phyloP scores from a whole-genome alignment of 2,113 vertebrate genomes.

The Lynx canadensis region DNA sequence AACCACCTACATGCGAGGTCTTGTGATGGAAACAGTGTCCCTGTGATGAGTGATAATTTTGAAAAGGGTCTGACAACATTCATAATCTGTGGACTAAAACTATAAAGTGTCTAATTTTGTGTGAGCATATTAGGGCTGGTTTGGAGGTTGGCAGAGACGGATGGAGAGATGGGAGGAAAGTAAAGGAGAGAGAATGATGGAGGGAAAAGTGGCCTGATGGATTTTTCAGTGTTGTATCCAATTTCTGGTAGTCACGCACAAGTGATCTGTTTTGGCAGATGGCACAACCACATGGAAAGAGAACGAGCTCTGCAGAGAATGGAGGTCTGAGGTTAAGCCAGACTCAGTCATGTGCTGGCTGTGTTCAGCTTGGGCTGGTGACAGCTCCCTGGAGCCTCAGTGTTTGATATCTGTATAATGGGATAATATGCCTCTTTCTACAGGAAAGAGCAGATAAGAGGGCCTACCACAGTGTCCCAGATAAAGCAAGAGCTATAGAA shows the following conservation, averaged over 20 bases:
- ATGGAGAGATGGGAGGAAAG: neutral
- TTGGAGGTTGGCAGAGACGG: neutral
- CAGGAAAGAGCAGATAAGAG: neutral
- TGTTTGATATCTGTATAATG: neutral
- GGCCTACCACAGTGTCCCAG: neutral
- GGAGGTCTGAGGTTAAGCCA: neutral
- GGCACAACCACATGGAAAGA: conserved; percentile 4
- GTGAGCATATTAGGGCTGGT: neutral
- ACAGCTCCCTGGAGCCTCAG: neutral
- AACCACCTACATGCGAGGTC: neutral
- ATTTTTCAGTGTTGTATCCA: neutral
- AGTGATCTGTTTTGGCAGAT: neutral
- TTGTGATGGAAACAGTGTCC: conserved; percentile 67
- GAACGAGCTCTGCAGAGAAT: neutral
- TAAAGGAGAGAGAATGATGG: neutral
- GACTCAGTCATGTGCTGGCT: neutral
- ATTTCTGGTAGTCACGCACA: neutral
- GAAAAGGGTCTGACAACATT: neutral
- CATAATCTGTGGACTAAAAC: neutral
- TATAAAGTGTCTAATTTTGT: neutral
- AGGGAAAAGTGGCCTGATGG: neutral
- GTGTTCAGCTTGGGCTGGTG: neutral
- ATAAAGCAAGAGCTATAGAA: neutral
- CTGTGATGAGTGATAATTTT: neutral
- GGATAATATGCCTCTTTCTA: neutral